A percentile compares a stretch with the other conserved stretches of the same genome.
Evolutionary conservation across 2,797 vertebrate species (phyloP).

Genomic region (Gallinago solitaria): DNA sequence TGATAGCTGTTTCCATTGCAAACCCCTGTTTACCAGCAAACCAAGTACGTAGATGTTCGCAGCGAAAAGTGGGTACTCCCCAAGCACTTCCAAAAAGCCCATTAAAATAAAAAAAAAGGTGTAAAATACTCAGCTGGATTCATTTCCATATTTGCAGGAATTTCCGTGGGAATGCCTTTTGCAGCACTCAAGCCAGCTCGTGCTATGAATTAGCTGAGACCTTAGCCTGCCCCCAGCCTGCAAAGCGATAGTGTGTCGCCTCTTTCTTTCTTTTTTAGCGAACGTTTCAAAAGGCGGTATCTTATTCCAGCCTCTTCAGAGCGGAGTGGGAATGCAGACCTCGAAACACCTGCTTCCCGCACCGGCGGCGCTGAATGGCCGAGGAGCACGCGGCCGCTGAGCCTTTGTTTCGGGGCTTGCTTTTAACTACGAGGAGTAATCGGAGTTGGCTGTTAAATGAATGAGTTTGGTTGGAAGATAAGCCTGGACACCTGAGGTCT

Average conservation of each 20-base stretch:
- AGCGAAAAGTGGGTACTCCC: neutral
- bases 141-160: neutral
- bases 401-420: conserved; percentile 54
- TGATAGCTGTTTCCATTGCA: neutral
- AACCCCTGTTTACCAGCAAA: neutral
- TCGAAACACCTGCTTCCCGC: conserved; percentile 30
- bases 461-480: conserved; percentile 57
- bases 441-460: conserved; percentile 23
- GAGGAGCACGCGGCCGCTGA: neutral
- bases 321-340: conserved; percentile 9
- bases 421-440: conserved; percentile 44
- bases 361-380: neutral
- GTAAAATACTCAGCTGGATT: neutral
- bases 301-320: conserved; percentile 28
- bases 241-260: neutral
- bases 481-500: conserved; percentile 59
- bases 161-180: neutral
- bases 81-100: neutral
- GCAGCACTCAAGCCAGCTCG: neutral
- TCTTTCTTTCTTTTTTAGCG: neutral
- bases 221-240: neutral
- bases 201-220: conserved; percentile 10
- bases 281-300: neutral
- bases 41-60: accelerated
- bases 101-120: neutral